Evolutionary conservation across 2,888 invertebrate genomes (phyloP).

Genomic region (Athalia circularis): DNA sequence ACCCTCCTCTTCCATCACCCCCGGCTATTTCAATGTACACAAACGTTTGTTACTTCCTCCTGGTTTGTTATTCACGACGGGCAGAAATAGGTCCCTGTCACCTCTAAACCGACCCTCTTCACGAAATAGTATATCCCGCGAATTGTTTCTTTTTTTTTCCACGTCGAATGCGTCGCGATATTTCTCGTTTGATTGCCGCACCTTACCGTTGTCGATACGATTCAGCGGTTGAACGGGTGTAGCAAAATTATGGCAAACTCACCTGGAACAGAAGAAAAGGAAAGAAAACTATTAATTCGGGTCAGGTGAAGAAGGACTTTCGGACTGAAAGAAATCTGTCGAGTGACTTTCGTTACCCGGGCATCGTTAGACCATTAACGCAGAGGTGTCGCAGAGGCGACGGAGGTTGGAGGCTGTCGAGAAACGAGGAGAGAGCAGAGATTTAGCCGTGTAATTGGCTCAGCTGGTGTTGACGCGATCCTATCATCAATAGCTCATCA

Average conservation of each 20-base stretch:
- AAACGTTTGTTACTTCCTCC: conserved; percentile 72
- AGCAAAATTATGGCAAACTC: conserved; percentile 59
- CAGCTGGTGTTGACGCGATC: conserved; percentile 79
- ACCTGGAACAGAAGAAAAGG: conserved; percentile 62
- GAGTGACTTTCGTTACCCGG: conserved; percentile 36
- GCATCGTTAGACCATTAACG: conserved; percentile 19
- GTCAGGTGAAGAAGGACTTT: too few relatives aligned
- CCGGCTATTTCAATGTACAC: conserved; percentile 72
- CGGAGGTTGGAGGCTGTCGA: conserved; percentile 49
- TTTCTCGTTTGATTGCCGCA: neutral
- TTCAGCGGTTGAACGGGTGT: too few relatives aligned
- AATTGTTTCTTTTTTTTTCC: conserved; percentile 12
- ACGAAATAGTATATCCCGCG: neutral
- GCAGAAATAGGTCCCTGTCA: neutral
- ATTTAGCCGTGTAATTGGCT: conserved; percentile 78
- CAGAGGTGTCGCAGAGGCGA: neutral
- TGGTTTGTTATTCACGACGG: conserved; percentile 70
- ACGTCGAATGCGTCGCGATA: neutral
- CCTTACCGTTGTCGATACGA: conserved; percentile 41
- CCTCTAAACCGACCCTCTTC: conserved; percentile 16
- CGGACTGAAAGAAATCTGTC: neutral
- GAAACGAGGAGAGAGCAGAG: conserved; percentile 64
- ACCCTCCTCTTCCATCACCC: conserved; percentile 31
- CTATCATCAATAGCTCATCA: conserved; percentile 81
- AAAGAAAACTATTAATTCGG: neutral